Base-by-base conservation (phyloP, 1,140 invertebrate species). In the Hetaerina americana region DNA sequence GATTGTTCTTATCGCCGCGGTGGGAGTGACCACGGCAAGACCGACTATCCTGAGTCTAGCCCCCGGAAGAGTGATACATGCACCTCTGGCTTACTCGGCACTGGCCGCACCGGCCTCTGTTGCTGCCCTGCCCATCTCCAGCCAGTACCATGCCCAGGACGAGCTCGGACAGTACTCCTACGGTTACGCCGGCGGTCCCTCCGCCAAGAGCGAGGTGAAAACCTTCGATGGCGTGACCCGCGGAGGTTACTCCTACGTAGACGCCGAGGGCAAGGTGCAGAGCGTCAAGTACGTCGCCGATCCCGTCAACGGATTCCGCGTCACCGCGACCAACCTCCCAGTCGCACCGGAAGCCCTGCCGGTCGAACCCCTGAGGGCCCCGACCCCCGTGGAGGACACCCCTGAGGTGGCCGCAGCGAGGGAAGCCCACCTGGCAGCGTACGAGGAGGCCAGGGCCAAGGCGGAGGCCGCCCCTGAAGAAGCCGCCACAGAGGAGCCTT, bases 231-330 rank as follows among this genome's bases (percentile, higher is more conserved):
- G 79, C 26, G 72, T 78, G 66, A 76, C 77, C 57, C 72, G 74
- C 5, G 77, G 77, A 6, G 80, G 79, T n/a, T 83, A 84, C 73
- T 81, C 80, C 5, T 85, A 85, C 74, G 74, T 84, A 6, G 83
- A 85, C 73, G 79, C 81, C 3, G 81, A 84, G 70, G 83, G 83
- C 15, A 76, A 82, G 26, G 66, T 77, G 25, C 77, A 78, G 73
- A 74, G 68, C 27, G 76, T 76, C 69, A 74, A 71, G 28, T 77
- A 77, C 67, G 69, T 75, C 40, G 75, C 76, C 26, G 76, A 77
- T 70, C 66, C 66, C 31, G 26, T 66, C 18, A 76, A 76, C 26
- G 77, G 77, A 28, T 77, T 77, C 77, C 73, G 75, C 26, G 75
- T 74, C 15, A 71, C 72, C 6, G 76, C 73, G 57, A 74, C 77